A percentile compares a stretch with the other conserved stretches of the same genome.
Conservation (phyloP, 2,797 vertebrate genomes). For the Cryptoblepharus egeriae region DNA sequence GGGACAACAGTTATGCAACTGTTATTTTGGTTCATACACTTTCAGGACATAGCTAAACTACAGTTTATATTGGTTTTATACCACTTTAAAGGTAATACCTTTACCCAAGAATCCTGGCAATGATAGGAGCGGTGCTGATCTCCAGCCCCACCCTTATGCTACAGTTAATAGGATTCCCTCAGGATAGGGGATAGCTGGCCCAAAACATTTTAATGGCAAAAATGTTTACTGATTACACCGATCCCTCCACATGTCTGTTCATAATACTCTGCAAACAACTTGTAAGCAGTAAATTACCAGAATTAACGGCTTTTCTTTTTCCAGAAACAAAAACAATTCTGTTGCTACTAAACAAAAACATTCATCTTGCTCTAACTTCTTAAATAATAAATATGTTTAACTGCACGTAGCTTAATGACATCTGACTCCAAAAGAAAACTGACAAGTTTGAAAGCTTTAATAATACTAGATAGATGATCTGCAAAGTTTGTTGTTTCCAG, state of each 20-base stretch:
- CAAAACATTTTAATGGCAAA: neutral
- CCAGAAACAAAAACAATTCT: conserved; percentile 25
- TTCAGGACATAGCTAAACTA: neutral
- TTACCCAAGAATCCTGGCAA: neutral
- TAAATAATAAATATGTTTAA: conserved; percentile 30
- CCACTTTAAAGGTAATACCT: neutral
- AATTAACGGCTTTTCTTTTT: conserved; percentile 35
- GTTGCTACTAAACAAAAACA: conserved; percentile 34
- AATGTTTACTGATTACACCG: neutral
- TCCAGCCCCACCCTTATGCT: no score
- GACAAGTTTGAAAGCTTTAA: conserved; percentile 26
- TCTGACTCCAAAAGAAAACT: conserved; percentile 38
- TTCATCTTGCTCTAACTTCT: conserved; percentile 26
- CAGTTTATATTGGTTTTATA: neutral
- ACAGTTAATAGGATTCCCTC: neutral
- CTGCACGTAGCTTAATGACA: conserved; percentile 20
- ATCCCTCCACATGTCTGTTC: conserved; percentile 7
- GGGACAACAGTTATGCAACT: neutral
- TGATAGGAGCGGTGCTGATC: neutral
- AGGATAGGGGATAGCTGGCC: neutral
- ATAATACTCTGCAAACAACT: neutral
- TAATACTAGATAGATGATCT: conserved; percentile 8
- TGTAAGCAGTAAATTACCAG: conserved; percentile 3
- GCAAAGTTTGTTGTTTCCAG: conserved; percentile 11
- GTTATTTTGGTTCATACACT: no score